Conservation (phyloP, 1,140 invertebrate genomes). For the Lasioglossum baleicum region DNA sequence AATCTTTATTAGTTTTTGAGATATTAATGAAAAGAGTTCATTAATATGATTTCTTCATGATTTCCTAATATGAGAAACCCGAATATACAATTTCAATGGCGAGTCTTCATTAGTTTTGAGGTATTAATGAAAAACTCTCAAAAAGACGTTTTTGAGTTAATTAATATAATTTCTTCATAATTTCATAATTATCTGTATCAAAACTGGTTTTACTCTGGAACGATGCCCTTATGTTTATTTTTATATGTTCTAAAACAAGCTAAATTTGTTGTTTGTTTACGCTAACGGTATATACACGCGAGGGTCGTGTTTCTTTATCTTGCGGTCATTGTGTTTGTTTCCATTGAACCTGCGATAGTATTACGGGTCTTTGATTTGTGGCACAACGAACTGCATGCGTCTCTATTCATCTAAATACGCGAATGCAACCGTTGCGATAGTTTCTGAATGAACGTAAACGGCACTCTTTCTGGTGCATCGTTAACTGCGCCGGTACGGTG, state of each 20-base stretch:
- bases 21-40: too few relatives aligned
- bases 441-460: conserved; percentile 45
- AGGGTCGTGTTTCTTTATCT: not conserved
- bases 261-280: not conserved
- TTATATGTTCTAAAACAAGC: not conserved
- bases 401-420: conserved; percentile 21
- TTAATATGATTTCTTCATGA: too few relatives aligned
- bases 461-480: conserved; percentile 42
- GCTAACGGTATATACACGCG: not conserved
- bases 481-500: conserved; percentile 31
- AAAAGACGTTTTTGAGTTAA: too few relatives aligned
- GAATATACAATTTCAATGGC: too few relatives aligned
- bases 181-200: too few relatives aligned
- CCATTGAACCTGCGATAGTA: not conserved
- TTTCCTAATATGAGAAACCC: too few relatives aligned
- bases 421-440: conserved; percentile 16
- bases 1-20: too few relatives aligned
- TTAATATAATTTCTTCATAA: too few relatives aligned
- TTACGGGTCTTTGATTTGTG: conserved; percentile 33
- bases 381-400: conserved; percentile 14
- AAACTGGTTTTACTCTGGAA: too few relatives aligned
- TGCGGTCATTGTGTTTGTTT: conserved; percentile 27
- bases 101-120: too few relatives aligned
- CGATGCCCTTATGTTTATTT: not conserved
- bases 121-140: too few relatives aligned